Evolutionary conservation across 2,888 invertebrate species (phyloP).

Genomic region (Alloscopus bannaensis): DNA sequence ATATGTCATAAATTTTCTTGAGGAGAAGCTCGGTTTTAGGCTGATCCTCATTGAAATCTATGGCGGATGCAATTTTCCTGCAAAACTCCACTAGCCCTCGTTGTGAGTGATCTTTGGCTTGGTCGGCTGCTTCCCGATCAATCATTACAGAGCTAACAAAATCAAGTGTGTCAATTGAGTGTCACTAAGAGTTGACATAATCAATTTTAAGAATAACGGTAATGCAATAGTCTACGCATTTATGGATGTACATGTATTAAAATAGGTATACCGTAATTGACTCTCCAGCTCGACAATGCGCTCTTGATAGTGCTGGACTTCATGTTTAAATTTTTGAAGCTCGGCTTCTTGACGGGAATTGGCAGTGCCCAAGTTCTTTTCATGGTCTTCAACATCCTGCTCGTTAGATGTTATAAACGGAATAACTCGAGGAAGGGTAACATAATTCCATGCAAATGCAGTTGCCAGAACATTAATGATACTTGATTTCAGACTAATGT

Average conservation of each 20-base stretch:
- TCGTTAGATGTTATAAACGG: background rate
- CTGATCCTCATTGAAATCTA: conserved; percentile 70
- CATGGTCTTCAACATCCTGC: conserved; percentile 86
- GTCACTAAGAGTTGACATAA: too few species aligned
- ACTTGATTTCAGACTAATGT: background rate
- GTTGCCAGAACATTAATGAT: background rate
- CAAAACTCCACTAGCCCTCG: conserved; percentile 70
- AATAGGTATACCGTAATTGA: conserved; percentile 76
- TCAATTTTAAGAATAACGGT: too few species aligned
- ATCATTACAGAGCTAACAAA: conserved; percentile 71
- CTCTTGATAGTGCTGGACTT: conserved; percentile 84
- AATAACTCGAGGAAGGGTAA: background rate
- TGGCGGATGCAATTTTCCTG: conserved; percentile 71
- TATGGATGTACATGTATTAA: background rate
- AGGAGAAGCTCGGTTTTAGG: conserved; percentile 67
- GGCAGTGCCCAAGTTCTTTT: conserved; percentile 81
- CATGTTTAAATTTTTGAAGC: conserved; percentile 85
- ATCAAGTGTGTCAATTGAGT: conserved; percentile 7
- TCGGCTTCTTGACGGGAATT: conserved; percentile 83
- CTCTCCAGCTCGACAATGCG: conserved; percentile 86
- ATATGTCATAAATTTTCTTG: conserved; percentile 71
- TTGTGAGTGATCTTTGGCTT: conserved; percentile 72
- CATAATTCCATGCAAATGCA: background rate
- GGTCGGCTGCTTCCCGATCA: conserved; percentile 72
- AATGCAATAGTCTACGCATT: too few species aligned